phyloP scores from a whole-genome alignment of 2,797 vertebrate species.

The Holocentrus rufus region DNA sequence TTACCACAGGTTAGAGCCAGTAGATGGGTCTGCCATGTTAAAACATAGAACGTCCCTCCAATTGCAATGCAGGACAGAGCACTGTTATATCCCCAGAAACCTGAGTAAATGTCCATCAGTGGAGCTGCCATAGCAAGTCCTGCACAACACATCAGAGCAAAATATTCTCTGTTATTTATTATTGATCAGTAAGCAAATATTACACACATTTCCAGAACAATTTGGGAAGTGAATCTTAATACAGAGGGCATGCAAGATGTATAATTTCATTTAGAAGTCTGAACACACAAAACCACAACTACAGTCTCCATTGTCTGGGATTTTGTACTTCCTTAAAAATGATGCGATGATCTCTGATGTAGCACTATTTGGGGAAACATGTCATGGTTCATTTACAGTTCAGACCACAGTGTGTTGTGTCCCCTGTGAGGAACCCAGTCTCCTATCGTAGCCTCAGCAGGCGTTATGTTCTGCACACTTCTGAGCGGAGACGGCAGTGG shows the following conservation, averaged over 20 bases:
- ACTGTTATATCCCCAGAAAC: slow-evolving; percentile 90
- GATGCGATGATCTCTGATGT: not conserved
- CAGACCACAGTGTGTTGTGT: slow-evolving; percentile 11
- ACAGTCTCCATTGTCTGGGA: no score
- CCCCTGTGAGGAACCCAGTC: slow-evolving; percentile 23
- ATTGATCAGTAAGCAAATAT: slow-evolving; percentile 9
- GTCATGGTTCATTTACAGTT: slow-evolving; percentile 19
- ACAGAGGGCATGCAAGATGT: not conserved
- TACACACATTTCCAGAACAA: slow-evolving; percentile 1
- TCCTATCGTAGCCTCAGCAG: slow-evolving; percentile 9
- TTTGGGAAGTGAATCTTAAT: slow-evolving; percentile 19
- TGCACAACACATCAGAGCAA: slow-evolving; percentile 37
- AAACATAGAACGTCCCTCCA: slow-evolving; percentile 89
- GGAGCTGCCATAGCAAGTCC: slow-evolving; percentile 86
- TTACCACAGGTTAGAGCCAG: slow-evolving; percentile 85
- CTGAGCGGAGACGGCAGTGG: slow-evolving; percentile 20
- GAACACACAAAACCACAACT: no score
- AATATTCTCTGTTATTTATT: slow-evolving; percentile 1
- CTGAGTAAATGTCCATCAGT: slow-evolving; percentile 82
- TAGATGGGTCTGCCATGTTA: slow-evolving; percentile 89
- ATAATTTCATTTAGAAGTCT: no score
- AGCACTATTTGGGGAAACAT: slow-evolving; percentile 28
- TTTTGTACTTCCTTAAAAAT: not conserved
- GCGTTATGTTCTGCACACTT: slow-evolving; percentile 38
- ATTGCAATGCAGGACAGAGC: slow-evolving; percentile 85